Base-by-base conservation (phyloP, 1,140 invertebrate genomes). In the Drosophila ohnishii region DNA sequence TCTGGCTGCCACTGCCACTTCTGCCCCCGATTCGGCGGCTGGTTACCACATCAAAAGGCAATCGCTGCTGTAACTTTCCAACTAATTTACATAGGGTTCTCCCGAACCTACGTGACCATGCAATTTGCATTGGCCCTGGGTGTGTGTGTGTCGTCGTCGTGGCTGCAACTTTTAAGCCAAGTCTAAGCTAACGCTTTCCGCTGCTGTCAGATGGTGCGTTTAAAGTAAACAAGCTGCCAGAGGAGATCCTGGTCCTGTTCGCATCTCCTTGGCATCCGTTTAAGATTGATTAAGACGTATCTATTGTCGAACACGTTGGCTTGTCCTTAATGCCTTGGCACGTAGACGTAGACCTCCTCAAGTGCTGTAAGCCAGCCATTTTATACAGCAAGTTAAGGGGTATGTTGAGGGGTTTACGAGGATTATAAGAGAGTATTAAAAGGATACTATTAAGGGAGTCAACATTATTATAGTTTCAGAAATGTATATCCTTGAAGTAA, bases 281-380 rank as follows among this genome's bases (percentile, higher is more conserved):
- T 80, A 74, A 84, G 85, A 88, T 88, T 88, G 84, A 88, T 88
- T 89, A 88, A 88, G 84, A 88, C 80, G 85, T 75, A 88, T 88
- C 84, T 84, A 73, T 89, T 89, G 85, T 84, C 80, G 80, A 89
- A 80, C 67, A 84, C 80, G 58, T 83, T 77, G 74, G 65, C 74
- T 77, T 47, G 48, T 56, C 37, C 42, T 51, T 40, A 61, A 85
- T 67, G 61, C 47, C 58, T 28, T 64, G 63, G 75, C 83, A 87
- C 84, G 83, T 87, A 79, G 51, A 48, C 28, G 30, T 53, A 45
- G 45, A 60, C 34, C 55, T 47, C 19, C 51, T 34, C 35, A 34
- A 79, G 69, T 37, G 30, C 44, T 59, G 65, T 65, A 47, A 44
- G 48, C 64, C 45, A 70, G 30, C 2, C 28, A 25, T 50, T 71